Conservation (phyloP, 2,797 vertebrate species). For the Graptemys geographica region DNA sequence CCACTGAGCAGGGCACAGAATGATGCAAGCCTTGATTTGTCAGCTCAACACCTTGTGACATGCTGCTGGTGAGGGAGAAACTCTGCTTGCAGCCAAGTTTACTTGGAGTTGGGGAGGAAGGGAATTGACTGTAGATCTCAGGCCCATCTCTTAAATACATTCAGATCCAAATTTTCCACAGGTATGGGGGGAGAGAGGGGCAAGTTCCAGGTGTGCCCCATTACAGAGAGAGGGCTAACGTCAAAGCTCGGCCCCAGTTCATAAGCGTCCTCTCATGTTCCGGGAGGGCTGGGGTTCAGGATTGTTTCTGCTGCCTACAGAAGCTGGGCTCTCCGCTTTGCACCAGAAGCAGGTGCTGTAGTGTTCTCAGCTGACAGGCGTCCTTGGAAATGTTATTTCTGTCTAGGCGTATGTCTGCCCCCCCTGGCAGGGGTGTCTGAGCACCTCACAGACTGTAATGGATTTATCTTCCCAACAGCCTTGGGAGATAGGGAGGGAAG, state of each 20-base stretch:
- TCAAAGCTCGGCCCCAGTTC: background rate
- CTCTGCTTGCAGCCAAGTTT: background rate
- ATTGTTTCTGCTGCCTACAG: no score
- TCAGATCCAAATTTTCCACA: background rate
- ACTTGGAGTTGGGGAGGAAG: background rate
- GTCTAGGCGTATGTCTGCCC: background rate
- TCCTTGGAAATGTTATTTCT: background rate
- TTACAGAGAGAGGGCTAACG: background rate
- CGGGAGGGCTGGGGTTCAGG: background rate
- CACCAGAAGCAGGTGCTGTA: background rate
- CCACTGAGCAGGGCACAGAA: accelerated
- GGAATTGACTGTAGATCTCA: background rate
- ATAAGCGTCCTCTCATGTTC: background rate
- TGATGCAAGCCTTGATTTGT: accelerated
- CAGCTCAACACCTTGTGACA: background rate
- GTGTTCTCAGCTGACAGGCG: background rate
- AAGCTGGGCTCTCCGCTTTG: background rate
- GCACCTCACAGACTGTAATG: background rate
- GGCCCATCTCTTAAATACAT: background rate
- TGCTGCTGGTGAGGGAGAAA: background rate
- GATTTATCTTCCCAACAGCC: background rate
- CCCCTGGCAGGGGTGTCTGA: background rate
- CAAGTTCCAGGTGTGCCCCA: background rate
- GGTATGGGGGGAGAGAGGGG: no score
- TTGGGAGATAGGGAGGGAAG: background rate